Evolutionary conservation across 2,113 vertebrate species (phyloP), one percentile per base, ranked within the genome.

Genomic region (Pachycephala philippinensis): DNA sequence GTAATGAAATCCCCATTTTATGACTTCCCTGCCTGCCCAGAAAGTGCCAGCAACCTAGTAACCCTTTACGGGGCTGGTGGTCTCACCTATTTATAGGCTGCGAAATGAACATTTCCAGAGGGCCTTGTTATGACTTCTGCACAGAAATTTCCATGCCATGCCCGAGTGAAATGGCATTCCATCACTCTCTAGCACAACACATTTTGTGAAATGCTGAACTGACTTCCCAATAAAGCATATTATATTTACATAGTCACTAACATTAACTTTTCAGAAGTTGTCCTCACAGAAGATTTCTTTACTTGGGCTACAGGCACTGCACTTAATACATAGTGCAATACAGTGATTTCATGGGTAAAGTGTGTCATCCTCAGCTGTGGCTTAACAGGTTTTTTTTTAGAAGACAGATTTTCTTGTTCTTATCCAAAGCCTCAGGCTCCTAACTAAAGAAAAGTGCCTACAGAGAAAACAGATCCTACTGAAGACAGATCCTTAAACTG

Each of bases 61-160:
- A 86, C 47, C 78, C 79, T 59, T 92, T 66, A 90, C 1, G 0
- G 64, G 64, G 64, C 59, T 87, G 72, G 64, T 47, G 84, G 76
- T 59, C 88, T 95, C 83, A 74, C 64, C 76, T 93, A 70, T 90
- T 96, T 96, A 95, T 77, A 81, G 76, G 71, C 93, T 97, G 94
- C 0, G 2, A 93, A 71, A 74, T 18, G 76, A 97, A 71, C 68
- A 45, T 74, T 95, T 95, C 90, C 95, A 93, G 94, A 92, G 79
- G 37, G 39, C 42, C 86, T 59, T 69, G 60, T 88, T 88, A 84
- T 13, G 50, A 93, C 52, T 93, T 70, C 54, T 82, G 59, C 26
- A 2, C 76, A 84, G 59, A 89, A 90, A 52, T 93, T 95, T 96
- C 94, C 93, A 87, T 31, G 40, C n/a, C n/a, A 7, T 88, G 76